Base-by-base conservation (phyloP, 1,140 invertebrate species). In the Brachionus asplanchnoidis region DNA sequence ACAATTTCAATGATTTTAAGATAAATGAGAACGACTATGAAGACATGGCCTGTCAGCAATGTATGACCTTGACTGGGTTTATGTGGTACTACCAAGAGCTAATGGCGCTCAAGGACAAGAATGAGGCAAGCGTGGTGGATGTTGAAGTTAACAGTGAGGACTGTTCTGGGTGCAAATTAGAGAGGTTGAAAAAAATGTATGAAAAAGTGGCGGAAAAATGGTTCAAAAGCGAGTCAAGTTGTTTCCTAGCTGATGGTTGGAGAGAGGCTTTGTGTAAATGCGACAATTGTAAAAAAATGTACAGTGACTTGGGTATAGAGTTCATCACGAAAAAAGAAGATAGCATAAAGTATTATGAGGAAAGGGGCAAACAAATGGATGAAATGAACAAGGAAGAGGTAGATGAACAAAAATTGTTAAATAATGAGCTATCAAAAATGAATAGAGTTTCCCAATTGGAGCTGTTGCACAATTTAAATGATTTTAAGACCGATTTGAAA, bases 301-400 rank as follows among this genome's bases (percentile, higher is more conserved):
- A 91, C 85, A 83, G 83, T 66, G 85, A 87, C 6, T 68, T 86
- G 28, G 78, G 85, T 5, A 86, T 90, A 32, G 85, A 85, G 60
- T 98, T 93, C 89, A 88, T 98, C 44, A 88, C 93, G 6, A 95
- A 97, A 90, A 89, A 91, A 11, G 92, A 93, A 86, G 96, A 98
- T 87, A 95, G 94, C 26, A 94, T 97, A 0, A 92, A 92, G 84
- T 92, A 92, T 1, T 98, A 98, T 89, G 95, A 97, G 90, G 93
- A 93, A 87, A 92, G 93, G 86, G 90, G 89, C 0, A 87, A 88
- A 78, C 80, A 78, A 17, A 53, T 65, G 70, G 73, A 66, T 66
- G 77, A 56, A 32, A 53, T 53, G 32, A 82, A 78, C 9, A 53
- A 65, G 70, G 40, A 50, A 60, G 79, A 60, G 32, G 26, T 65